Base-by-base conservation (phyloP, 1,140 invertebrate genomes). In the Mamestra configurata region DNA sequence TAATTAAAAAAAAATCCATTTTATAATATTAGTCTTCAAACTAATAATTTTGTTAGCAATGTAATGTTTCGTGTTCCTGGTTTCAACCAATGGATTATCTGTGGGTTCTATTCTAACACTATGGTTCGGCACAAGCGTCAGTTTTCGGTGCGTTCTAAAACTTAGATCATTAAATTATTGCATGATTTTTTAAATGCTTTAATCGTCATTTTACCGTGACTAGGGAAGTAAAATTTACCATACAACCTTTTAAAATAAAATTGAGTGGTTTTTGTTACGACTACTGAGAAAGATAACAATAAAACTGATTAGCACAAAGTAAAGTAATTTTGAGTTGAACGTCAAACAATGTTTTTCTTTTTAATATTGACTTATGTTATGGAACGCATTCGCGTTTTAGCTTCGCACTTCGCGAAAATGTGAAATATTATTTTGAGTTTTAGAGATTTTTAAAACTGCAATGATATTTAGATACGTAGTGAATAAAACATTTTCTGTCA, bases 361-460 rank as follows among this genome's bases (percentile, higher is more conserved):
- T 13, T 49, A 22, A 6, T 0, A 4, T 70, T 22, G 4, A 11
- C 6, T 11, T 57, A 59, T 37, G 7, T 11, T 57, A 59, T 37
- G 7, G 71, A 75, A 75, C 71, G 71, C 37, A 59, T 31, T 57
- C 27, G 31, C 71, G 24, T 75, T 59, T 59, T 40, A 51, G 49
- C 49, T 46, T 40, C 31, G 61, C 61, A 27, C 37, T 75, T 43
- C 15, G 71, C 53, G 24, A 75, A 75, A 75, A 59, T 57, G 55
- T 35, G n/a, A 40, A 27, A 40, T 43, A 37, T 40, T 75, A 37
- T 59, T 75, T 59, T 18, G 6, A 59, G 53, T 75, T 59, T 57
- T 75, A 46, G 13, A n/a, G 37, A 59, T 57, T 37, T 22, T 15
- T 40, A 27, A 22, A 59, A 24, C 15, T 46, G 22, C 20, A 59